Evolutionary conservation across 2,888 invertebrate genomes (phyloP).

Genomic region (Euplexia lucipara): DNA sequence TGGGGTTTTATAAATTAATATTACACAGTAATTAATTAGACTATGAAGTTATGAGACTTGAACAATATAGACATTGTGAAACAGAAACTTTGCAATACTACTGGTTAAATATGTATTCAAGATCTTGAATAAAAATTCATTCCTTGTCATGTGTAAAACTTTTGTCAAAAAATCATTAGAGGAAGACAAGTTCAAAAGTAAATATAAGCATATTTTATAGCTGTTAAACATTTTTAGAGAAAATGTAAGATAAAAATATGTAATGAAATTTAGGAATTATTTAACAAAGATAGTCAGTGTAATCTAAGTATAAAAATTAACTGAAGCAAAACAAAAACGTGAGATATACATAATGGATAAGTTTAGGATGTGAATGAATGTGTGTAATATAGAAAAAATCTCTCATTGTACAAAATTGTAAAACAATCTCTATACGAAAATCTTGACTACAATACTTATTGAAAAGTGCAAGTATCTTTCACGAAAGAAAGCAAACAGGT

Average conservation of each 20-base stretch:
- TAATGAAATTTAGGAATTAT: constrained; percentile 6
- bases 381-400: constrained; percentile 28
- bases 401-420: constrained; percentile 32
- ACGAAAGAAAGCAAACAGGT: constrained; percentile 44
- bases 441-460: constrained; percentile 26
- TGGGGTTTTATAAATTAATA: no score
- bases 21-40: no score
- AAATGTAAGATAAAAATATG: not conserved
- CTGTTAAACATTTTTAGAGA: not conserved
- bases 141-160: no score
- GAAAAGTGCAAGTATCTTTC: constrained; percentile 51
- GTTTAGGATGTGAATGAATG: constrained; percentile 27
- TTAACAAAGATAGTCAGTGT: constrained; percentile 8
- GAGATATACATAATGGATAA: constrained; percentile 13
- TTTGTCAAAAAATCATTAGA: no score
- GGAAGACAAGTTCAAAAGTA: not conserved
- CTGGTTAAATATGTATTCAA: no score
- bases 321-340: constrained; percentile 24
- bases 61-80: no score
- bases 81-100: no score
- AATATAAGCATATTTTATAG: not conserved
- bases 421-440: constrained; percentile 36
- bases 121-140: no score
- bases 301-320: constrained; percentile 17
- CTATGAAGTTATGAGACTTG: no score